Conservation (phyloP, 2,113 vertebrate species). For the Silurus glanis region DNA sequence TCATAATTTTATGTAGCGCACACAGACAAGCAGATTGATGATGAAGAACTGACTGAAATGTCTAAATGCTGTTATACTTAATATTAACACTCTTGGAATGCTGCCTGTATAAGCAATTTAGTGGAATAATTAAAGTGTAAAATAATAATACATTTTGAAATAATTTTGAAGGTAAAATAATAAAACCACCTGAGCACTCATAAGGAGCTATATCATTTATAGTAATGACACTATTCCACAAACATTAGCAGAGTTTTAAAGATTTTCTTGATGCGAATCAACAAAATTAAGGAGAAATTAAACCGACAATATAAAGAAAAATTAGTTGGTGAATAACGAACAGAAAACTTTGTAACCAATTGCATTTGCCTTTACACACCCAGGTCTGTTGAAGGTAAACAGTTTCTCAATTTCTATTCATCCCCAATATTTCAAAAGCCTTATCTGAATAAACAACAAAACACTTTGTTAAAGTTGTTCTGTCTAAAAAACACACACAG, state of each 20-base stretch:
- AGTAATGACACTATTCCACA: neutral
- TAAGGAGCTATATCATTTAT: neutral
- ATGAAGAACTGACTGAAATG: neutral
- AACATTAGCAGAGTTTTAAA: neutral
- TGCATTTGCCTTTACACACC: neutral
- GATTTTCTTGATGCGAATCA: neutral
- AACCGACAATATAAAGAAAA: neutral
- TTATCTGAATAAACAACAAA: neutral
- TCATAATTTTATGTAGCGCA: neutral
- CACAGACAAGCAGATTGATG: neutral
- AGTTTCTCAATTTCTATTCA: neutral
- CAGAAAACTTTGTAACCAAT: neutral
- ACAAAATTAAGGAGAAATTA: neutral
- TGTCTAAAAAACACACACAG: neutral
- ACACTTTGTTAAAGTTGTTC: neutral
- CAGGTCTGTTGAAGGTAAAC: neutral
- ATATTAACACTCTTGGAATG: neutral
- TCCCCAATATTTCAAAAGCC: neutral
- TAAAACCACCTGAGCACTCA: neutral
- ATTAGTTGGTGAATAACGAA: too few species aligned
- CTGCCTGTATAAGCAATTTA: neutral
- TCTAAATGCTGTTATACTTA: neutral
- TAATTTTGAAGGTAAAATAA: neutral
- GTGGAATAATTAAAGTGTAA: neutral
- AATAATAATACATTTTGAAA: neutral